A percentile compares a stretch with the other conserved stretches of the same genome.
Evolutionary conservation across 2,888 invertebrate species (phyloP).

Genomic region (Agonopterix alstromeriana): DNA sequence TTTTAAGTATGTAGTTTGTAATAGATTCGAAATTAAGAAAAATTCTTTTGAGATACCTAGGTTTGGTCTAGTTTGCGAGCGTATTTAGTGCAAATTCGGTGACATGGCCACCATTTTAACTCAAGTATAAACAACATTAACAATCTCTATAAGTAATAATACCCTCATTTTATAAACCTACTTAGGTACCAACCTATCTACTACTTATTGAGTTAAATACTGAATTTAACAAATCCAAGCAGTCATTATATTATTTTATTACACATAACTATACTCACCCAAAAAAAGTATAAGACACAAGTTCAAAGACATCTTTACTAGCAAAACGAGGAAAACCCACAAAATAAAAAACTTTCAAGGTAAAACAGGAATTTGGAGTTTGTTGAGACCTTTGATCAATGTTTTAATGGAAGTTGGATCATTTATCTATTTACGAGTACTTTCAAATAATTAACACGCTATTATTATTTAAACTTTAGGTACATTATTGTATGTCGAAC

Average conservation of each 20-base stretch:
- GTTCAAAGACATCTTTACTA: conserved; percentile 44
- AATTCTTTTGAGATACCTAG: too few species aligned
- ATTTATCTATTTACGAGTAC: conserved; percentile 4
- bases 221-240: not conserved
- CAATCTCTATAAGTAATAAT: too few species aligned
- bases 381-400: too few species aligned
- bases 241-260: too few species aligned
- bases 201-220: conserved; percentile 4
- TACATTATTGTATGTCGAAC: conserved; percentile 12
- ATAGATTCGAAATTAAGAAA: too few species aligned
- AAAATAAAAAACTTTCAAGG: conserved; percentile 40
- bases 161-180: too few species aligned
- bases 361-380: not conserved
- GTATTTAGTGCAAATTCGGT: too few species aligned
- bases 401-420: not conserved
- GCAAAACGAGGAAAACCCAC: conserved; percentile 43
- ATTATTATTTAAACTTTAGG: conserved; percentile 9
- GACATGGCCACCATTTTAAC: too few species aligned
- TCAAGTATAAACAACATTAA: too few species aligned
- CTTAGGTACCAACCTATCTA: too few species aligned
- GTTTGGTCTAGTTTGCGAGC: too few species aligned
- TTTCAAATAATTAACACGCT: not conserved
- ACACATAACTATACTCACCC: conserved; percentile 39
- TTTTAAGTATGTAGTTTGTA: too few species aligned
- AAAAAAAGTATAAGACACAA: conserved; percentile 46